Base-by-base conservation (phyloP, 2,113 vertebrate species). In the Varanus komodoensis region DNA sequence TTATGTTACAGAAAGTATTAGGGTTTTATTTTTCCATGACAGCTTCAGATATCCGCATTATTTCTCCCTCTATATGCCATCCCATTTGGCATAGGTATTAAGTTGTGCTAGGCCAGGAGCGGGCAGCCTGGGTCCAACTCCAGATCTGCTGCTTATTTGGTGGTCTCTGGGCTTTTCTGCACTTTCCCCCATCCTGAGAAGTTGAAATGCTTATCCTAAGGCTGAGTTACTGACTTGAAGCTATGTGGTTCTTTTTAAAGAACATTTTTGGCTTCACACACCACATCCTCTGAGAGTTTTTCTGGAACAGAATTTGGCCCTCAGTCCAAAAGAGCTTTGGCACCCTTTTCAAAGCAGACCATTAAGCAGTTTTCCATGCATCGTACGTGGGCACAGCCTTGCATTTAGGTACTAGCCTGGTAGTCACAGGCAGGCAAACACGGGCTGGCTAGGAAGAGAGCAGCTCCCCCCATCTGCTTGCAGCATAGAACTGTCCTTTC, bases 281-380 rank as follows among this genome's bases (percentile, higher is more conserved):
- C 57, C 12, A 61, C 57, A 14, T 15, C 57, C 57, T 15, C 57
- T 15, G 11, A 11, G 12, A 61, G 11, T 15, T 61, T 61, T 61
- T 61, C 57, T 61, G 12, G 15, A 61, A 61, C 1, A 14, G 57
- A 61, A 61, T 11, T 61, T 12, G 57, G 57, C 11, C 57, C 57
- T 61, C 12, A 0, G 57, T 3, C 17, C 21, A 19, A 21, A 64
- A 19, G 61, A 64, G 61, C 15, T 64, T 64, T 11, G 17, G 61
- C 61, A 64, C 61, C 61, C 61, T 44, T 44, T 44, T 44, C 61
- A 14, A 64, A 11, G 15, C 61, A 89, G 86, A 93, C 90, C 94
- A 95, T 94, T 93, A 94, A 93, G 91, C 91, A 93, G 87, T 89
- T 94, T 91, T 89, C 84, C 85, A 91, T 93, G 91, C 91, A 83